Evolutionary conservation across 1,140 invertebrate genomes (phyloP), one percentile per base, ranked within the genome.

Genomic region (Drosophila truncata): DNA sequence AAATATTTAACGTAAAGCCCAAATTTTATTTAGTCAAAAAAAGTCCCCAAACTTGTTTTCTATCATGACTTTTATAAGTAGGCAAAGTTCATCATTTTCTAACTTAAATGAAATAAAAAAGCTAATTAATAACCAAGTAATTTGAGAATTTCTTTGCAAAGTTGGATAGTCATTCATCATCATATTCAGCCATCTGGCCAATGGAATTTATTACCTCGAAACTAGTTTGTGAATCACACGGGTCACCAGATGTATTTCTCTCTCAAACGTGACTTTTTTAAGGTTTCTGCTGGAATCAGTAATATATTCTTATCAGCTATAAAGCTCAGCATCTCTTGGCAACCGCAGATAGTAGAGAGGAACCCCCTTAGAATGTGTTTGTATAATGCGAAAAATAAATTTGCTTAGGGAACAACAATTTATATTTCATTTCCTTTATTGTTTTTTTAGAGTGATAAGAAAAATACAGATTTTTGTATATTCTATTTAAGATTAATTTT

Each of bases 181-280:
- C 13, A 33, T 66, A 14, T 49, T 31, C 16, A 29, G 16, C 44
- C 60, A 65, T 49, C 60, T 49, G 60, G 60, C 20, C 52, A 54
- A 16, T 54, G 9, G 14, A 54, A 54, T 54, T 23, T 54, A 37
- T 54, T 54, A 25, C 52, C 20, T 11, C 2, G 13, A 33, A 41
- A 69, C 65, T 44, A 14, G 65, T 69, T 65, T 66, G 35, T 66
- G 65, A 50, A 41, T 69, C 65, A 50, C 44, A 25, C 2, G 6
- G n/a, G 27, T 11, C 6, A 3, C 16, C 18, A 31, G 65, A 47
- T 58, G 31, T 37, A n/a, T 57, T 54, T 46, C 31, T 6, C 11
- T 31, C 41, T 39, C 31, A 50, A 41, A n/a, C 16, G 35, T 50
- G 62, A 52, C 25, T 31, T 50, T 64, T 23, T 23, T 39, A 13